These are phyloP conservation scores for Grammomys surdaster DNA, from an alignment of 2,113 vertebrate genomes.

Conservation along the genomic window DNA sequence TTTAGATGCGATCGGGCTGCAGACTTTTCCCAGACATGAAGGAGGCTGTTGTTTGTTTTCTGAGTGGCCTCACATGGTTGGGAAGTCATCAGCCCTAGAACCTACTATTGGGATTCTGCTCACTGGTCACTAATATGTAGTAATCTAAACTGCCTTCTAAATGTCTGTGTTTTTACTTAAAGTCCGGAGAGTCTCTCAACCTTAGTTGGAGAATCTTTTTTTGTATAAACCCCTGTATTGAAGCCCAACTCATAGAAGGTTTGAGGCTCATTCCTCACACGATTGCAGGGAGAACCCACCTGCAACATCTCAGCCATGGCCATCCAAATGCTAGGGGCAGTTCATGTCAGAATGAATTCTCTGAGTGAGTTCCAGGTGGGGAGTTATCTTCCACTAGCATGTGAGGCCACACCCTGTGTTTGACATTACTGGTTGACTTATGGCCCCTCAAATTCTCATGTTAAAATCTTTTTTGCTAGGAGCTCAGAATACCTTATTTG, in stretches of 20 bases:
- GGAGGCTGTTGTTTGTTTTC: neutral
- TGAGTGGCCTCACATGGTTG: neutral
- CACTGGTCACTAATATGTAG: too few species aligned
- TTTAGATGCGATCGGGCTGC: neutral
- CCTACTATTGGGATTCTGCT: neutral
- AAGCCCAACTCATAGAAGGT: neutral
- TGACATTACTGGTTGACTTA: neutral
- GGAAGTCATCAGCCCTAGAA: neutral
- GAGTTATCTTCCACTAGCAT: neutral
- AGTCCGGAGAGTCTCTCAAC: neutral
- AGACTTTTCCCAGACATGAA: neutral
- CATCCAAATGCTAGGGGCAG: neutral
- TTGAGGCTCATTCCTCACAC: neutral
- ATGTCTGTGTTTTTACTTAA: neutral
- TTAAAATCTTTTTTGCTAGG: neutral
- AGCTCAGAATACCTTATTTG: conserved; percentile 22
- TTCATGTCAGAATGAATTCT: neutral
- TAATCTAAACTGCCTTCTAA: neutral
- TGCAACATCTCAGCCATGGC: neutral
- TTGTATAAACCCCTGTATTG: neutral
- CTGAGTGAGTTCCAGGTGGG: neutral
- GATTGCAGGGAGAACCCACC: neutral
- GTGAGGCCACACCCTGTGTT: rapidly evolving
- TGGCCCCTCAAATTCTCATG: neutral
- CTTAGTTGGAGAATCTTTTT: neutral